Conservation (phyloP, 2,888 invertebrate genomes). For the Gerris lacustris region DNA sequence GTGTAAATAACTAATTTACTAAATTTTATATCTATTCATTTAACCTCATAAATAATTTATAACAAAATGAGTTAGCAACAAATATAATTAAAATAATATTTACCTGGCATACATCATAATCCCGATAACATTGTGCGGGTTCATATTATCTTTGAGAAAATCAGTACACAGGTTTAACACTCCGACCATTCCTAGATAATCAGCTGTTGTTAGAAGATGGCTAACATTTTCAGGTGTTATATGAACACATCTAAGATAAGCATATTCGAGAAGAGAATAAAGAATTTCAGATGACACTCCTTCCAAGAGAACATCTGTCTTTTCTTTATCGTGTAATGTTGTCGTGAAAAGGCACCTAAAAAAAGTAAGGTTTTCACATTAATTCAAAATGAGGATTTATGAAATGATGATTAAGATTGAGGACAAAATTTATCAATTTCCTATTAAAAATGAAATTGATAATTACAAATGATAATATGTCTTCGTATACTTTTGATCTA, state of each 20-base stretch:
- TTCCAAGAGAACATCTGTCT: slow-evolving; percentile 58
- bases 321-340: slow-evolving; percentile 53
- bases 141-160: slow-evolving; percentile 55
- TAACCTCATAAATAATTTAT: not conserved
- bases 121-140: slow-evolving; percentile 67
- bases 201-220: slow-evolving; percentile 68
- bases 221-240: slow-evolving; percentile 68
- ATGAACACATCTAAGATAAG: slow-evolving; percentile 66
- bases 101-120: slow-evolving; percentile 71
- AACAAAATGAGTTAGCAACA: not conserved
- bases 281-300: slow-evolving; percentile 67
- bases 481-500: too few species aligned
- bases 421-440: too few species aligned
- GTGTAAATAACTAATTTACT: too few species aligned
- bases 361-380: slow-evolving; percentile 18
- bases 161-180: slow-evolving; percentile 69
- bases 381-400: not conserved
- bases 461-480: not conserved
- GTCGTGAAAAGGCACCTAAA: slow-evolving; percentile 71
- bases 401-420: too few species aligned
- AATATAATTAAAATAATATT: slow-evolving; percentile 7
- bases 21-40: too few species aligned
- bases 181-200: slow-evolving; percentile 74
- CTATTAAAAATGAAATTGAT: slow-evolving; percentile 2
- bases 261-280: slow-evolving; percentile 66